A percentile compares a stretch with the other conserved stretches of the same genome.
Evolutionary conservation across 1,140 invertebrate species (phyloP).

Genomic region (Hylaeus anthracinus): DNA sequence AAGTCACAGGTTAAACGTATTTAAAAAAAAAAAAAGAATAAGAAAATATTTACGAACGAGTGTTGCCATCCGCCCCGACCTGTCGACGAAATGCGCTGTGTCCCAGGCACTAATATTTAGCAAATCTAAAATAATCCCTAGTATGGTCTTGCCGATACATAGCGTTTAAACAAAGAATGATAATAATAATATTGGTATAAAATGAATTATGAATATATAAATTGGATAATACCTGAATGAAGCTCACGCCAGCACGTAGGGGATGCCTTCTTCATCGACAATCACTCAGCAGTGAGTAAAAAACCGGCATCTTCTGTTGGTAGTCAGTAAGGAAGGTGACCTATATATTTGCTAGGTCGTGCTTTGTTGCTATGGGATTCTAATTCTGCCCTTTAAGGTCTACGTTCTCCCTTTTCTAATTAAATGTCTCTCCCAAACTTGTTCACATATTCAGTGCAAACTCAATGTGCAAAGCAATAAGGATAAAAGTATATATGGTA

Average conservation of each 20-base stretch:
- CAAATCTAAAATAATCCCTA: slow-evolving; percentile 65
- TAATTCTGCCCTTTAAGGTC: slow-evolving; percentile 71
- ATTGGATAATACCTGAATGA: slow-evolving; percentile 82
- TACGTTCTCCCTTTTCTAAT: slow-evolving; percentile 63
- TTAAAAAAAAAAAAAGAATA: slow-evolving; percentile 10
- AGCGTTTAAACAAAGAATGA: slow-evolving; percentile 75
- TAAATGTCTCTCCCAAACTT: slow-evolving; percentile 56
- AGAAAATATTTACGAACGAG: slow-evolving; percentile 51
- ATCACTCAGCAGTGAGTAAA: slow-evolving; percentile 81
- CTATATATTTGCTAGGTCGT: slow-evolving; percentile 79
- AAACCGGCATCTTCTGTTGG: slow-evolving; percentile 81
- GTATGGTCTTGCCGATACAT: slow-evolving; percentile 58
- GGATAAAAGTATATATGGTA: slow-evolving; percentile 46
- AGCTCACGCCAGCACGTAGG: slow-evolving; percentile 79
- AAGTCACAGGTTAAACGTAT: neutral
- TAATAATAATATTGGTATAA: slow-evolving; percentile 77
- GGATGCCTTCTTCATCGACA: slow-evolving; percentile 81
- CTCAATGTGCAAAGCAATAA: slow-evolving; percentile 64
- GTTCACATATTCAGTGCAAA: slow-evolving; percentile 60
- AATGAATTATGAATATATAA: slow-evolving; percentile 81
- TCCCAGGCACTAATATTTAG: slow-evolving; percentile 61
- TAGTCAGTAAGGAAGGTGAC: slow-evolving; percentile 81
- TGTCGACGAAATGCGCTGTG: slow-evolving; percentile 63
- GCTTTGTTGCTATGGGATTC: slow-evolving; percentile 79
- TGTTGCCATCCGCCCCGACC: slow-evolving; percentile 62